phyloP scores from a whole-genome alignment of 2,888 invertebrate species.

The Spodoptera littoralis region DNA sequence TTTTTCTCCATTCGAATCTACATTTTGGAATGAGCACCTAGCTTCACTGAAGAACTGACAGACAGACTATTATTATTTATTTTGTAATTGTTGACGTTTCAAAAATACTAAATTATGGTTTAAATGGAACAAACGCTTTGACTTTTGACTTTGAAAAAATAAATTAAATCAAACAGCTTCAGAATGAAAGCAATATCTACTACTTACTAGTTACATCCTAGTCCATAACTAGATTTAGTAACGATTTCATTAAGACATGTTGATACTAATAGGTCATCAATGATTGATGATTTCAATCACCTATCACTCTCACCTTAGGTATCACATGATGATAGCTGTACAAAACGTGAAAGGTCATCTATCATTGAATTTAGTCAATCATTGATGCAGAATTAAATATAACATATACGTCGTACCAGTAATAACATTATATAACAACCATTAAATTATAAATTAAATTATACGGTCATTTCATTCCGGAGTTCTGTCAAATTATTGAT shows the following conservation, averaged over 20 bases:
- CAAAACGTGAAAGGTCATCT: slow-evolving; percentile 47
- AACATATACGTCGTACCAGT: slow-evolving; percentile 8
- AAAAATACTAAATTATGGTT: no score
- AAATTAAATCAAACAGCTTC: not conserved
- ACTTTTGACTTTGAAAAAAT: no score
- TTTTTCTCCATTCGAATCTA: no score
- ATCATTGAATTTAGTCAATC: slow-evolving; percentile 41
- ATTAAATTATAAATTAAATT: slow-evolving; percentile 22
- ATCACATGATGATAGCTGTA: slow-evolving; percentile 22
- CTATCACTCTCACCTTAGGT: slow-evolving; percentile 29
- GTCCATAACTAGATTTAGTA: slow-evolving; percentile 17
- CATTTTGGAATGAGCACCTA: no score
- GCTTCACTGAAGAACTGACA: no score
- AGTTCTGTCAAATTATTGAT: slow-evolving; percentile 4
- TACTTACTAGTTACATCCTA: slow-evolving; percentile 5
- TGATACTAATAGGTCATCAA: slow-evolving; percentile 20
- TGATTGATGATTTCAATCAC: slow-evolving; percentile 37
- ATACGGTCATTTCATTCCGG: slow-evolving; percentile 7
- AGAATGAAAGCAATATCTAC: not conserved
- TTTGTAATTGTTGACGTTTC: no score
- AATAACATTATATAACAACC: slow-evolving; percentile 29
- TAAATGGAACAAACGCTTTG: no score
- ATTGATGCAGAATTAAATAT: slow-evolving; percentile 20
- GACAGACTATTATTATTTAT: no score
- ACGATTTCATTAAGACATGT: slow-evolving; percentile 32